Evolutionary conservation across 1,140 invertebrate species (phyloP), one percentile per base, ranked within the genome.

Genomic region (Micrasema longulum): DNA sequence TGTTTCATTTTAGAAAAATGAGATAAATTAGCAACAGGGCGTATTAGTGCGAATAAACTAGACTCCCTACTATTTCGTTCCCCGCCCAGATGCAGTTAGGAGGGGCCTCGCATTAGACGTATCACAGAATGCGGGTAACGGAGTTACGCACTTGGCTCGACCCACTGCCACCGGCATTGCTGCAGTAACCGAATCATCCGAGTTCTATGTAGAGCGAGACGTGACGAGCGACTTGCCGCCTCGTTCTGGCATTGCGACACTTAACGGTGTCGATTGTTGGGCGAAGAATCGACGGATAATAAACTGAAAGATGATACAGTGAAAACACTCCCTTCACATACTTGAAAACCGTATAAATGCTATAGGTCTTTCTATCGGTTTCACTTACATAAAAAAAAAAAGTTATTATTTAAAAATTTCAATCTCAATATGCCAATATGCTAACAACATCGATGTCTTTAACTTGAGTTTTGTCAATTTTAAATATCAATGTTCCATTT

Each of bases 61-160:
- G 16, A 36, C 18, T n/a, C 60, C 60, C 60, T 36, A 26, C 60
- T 14, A 36, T 38, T 43, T 20, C 38, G 41, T 12, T 11, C 26
- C 60, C 60, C 60, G 10, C 38, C 43, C 35, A n/a, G 26, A 11
- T 23, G 9, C 20, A n/a, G 23, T 64, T 64, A 64, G 60, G 60
- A 45, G 60, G 60, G 14, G 60, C 60, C 26, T 26, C 43, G 60
- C 43, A 23, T 64, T 64, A 64, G 60, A 60, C 35, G 55, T 41
- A 60, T 60, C 55, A 41, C 16, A 64, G 57, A 62, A 47, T 45
- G 60, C 60, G 60, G 16, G 41, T 64, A 64, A 47, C 60, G 55
- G 55, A 38, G 12, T 45, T 63, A 63, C 60, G 41, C 60, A 47
- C 38, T 23, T 38, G 47, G 60, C 22, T 47, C 60, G 60, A 64